Base-by-base conservation (phyloP, 2,797 vertebrate genomes). In the Garrulus glandarius region DNA sequence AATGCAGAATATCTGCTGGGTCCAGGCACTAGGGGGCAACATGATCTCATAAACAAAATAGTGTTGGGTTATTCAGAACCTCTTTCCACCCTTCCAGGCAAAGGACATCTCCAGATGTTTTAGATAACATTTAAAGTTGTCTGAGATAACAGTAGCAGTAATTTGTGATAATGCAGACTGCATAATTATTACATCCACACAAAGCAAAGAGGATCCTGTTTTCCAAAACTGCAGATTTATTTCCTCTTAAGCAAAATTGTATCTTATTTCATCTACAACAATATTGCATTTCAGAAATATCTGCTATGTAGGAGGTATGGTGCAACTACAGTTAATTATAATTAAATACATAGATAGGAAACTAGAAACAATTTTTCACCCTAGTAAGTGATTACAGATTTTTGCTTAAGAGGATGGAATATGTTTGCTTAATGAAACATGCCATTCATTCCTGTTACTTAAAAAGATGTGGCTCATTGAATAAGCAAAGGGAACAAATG, bases 21-120 rank as follows among this genome's bases (percentile, higher is more conserved):
- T 91, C 65, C 34, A 49, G 72, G 53, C 95, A 75, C 93, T 89
- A 95, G 93, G 13, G 72, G 93, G 96, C 95, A 96, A 83, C 43
- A 24, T 69, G 26, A 69, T 84, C 52, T 65, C 76, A 67, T 30
- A 60, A 74, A 87, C 41, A 52, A 15, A 32, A 3, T 14, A 26
- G 5, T 14, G 2, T 13, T 21, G 9, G 1, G 7, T 63, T 77
- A 6, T 57, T 72, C 9, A 14, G 36, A 49, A 3, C 2, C 0
- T 57, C 6, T 32, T 80, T 82, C 50, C 15, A 12, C n/a, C 27
- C 41, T 49, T 46, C 5, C 5, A 57, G 68, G 44, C 81, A 68
- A 72, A 79, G 22, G 39, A 34, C 23, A 27, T 69, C 34, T 59
- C 79, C 52, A 59, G 2, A 84, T 81, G 46, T 85, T 87, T 64